phyloP scores from a whole-genome alignment of 2,797 vertebrate genomes.

The Aphelocoma californica region DNA sequence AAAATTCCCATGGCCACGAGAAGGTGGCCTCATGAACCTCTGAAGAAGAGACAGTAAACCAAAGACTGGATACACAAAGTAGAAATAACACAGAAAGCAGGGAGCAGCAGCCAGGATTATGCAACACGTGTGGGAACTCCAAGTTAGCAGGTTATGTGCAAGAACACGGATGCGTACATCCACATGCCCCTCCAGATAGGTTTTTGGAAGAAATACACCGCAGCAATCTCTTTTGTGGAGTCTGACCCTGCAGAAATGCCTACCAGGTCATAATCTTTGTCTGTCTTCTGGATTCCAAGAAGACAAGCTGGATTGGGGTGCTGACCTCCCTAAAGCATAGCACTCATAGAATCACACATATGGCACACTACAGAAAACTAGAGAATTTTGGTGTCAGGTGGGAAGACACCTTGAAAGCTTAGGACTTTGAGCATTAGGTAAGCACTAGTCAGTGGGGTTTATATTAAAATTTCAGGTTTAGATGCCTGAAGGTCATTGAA shows the following conservation, averaged over 20 bases:
- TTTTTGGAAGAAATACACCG: background rate
- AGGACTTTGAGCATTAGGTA: background rate
- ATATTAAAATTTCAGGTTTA: background rate
- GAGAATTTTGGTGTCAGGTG: background rate
- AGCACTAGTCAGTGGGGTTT: background rate
- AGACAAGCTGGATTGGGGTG: background rate
- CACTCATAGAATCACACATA: background rate
- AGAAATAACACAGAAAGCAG: background rate
- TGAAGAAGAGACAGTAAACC: background rate
- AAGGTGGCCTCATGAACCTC: background rate
- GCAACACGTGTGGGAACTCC: background rate
- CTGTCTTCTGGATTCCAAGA: background rate
- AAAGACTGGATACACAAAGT: background rate
- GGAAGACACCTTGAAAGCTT: background rate
- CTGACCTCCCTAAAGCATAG: background rate
- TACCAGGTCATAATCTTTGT: background rate
- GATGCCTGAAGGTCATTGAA: background rate
- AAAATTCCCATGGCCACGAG: background rate
- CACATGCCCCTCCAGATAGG: background rate
- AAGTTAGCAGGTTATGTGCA: background rate
- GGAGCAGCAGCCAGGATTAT: background rate
- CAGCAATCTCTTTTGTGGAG: background rate
- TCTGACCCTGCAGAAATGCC: background rate
- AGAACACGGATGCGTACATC: background rate
- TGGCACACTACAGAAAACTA: background rate